These are phyloP conservation scores for Allacma fusca DNA, from an alignment of 2,888 invertebrate genomes.

Conservation along the genomic window DNA sequence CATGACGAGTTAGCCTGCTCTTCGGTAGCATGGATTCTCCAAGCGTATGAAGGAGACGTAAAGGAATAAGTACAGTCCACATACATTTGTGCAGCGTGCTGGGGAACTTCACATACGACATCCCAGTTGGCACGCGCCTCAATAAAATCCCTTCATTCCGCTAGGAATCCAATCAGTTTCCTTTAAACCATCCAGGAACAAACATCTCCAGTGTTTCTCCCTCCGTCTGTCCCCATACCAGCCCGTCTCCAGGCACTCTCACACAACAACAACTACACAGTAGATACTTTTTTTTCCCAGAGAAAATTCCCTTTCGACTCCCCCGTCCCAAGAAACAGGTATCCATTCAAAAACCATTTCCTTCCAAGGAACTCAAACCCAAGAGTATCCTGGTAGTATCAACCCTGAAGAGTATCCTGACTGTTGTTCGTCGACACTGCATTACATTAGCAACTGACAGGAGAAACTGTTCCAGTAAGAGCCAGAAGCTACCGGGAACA, in stretches of 20 bases:
- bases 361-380: too few species aligned
- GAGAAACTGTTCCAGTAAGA: background rate
- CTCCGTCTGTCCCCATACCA: slow-evolving; percentile 4
- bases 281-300: too few species aligned
- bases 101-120: slow-evolving; percentile 14
- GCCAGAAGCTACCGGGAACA: slow-evolving; percentile 20
- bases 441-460: slow-evolving; percentile 16
- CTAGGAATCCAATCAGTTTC: slow-evolving; percentile 42
- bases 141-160: slow-evolving; percentile 41
- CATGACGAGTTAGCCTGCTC: slow-evolving; percentile 10
- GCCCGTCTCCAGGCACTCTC: background rate
- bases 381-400: too few species aligned
- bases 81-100: background rate
- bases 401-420: too few species aligned
- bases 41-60: slow-evolving; percentile 2
- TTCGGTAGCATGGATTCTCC: too few species aligned
- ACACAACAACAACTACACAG: background rate
- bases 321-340: too few species aligned
- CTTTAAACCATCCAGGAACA: slow-evolving; percentile 36
- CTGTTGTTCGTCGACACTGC: background rate
- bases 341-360: too few species aligned
- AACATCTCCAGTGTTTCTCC: slow-evolving; percentile 19
- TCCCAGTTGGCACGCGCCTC: slow-evolving; percentile 42
- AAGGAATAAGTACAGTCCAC: slow-evolving; percentile 2
- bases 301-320: too few species aligned